These are phyloP conservation scores for Thaumatotibia leucotreta DNA, from an alignment of 1,140 invertebrate species.

Conservation along the genomic window DNA sequence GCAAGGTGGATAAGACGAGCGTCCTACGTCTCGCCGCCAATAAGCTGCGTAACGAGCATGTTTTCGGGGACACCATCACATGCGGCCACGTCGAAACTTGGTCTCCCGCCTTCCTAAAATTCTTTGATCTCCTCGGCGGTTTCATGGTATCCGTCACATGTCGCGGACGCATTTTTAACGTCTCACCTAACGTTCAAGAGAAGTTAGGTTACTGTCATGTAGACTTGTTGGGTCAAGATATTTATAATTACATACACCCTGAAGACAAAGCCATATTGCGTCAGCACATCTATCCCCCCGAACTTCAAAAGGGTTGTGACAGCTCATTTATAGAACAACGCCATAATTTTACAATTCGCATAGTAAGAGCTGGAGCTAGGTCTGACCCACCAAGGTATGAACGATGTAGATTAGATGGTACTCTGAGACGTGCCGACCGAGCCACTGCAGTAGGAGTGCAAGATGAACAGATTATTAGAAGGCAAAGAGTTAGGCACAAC, in stretches of 20 bases:
- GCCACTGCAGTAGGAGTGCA: slow-evolving; percentile 66
- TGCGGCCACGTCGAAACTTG: slow-evolving; percentile 63
- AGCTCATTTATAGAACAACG: slow-evolving; percentile 62
- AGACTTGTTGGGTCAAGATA: slow-evolving; percentile 91
- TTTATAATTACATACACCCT: slow-evolving; percentile 87
- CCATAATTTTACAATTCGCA: slow-evolving; percentile 76
- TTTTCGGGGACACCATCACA: slow-evolving; percentile 76
- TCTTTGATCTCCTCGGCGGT: slow-evolving; percentile 80
- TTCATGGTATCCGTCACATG: slow-evolving; percentile 89
- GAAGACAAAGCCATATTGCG: slow-evolving; percentile 88
- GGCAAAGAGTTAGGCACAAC: slow-evolving; percentile 72
- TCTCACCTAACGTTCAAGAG: slow-evolving; percentile 90
- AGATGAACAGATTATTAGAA: slow-evolving; percentile 74
- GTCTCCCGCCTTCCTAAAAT: slow-evolving; percentile 67
- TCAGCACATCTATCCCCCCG: slow-evolving; percentile 81
- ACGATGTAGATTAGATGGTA: slow-evolving; percentile 80
- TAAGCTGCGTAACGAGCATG: slow-evolving; percentile 80
- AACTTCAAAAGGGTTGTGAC: slow-evolving; percentile 57
- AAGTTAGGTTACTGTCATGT: slow-evolving; percentile 90
- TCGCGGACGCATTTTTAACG: slow-evolving; percentile 90
- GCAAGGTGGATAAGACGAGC: slow-evolving; percentile 93
- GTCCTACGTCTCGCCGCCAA: slow-evolving; percentile 90
- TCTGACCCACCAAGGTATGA: slow-evolving; percentile 85
- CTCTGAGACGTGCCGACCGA: slow-evolving; percentile 74
- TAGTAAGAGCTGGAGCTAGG: slow-evolving; percentile 81